A percentile compares a stretch with the other conserved stretches of the same genome.
Evolutionary conservation across 2,113 vertebrate genomes (phyloP).

Genomic region (Chionodraco myersi): DNA sequence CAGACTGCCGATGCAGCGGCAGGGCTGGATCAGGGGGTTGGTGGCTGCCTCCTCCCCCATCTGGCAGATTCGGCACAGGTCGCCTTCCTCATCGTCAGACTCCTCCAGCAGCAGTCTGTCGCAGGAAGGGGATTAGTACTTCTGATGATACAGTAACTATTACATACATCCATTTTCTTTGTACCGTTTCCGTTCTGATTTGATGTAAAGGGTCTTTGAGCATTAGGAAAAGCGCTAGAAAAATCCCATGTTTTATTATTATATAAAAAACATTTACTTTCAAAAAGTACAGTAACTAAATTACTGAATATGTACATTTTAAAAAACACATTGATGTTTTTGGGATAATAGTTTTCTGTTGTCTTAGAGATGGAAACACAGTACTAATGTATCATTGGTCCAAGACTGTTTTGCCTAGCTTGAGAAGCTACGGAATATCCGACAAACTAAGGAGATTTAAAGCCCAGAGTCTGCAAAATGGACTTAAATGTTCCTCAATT

Average conservation of each 20-base stretch:
- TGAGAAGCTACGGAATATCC: neutral
- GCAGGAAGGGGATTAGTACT: neutral
- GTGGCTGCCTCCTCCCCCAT: conserved; percentile 89
- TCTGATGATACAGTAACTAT: neutral
- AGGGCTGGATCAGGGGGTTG: conserved; percentile 95
- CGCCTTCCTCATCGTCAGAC: conserved; percentile 97
- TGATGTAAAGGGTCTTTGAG: too few species aligned
- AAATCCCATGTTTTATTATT: neutral
- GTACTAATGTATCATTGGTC: neutral
- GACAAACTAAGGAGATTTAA: too few species aligned
- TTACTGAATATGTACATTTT: neutral
- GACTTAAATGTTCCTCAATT: too few species aligned
- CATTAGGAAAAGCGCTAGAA: too few species aligned
- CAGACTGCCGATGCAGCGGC: conserved; percentile 95
- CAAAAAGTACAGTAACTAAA: neutral
- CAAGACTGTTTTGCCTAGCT: neutral
- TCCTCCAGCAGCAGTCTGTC: conserved; percentile 94
- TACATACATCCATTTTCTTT: neutral
- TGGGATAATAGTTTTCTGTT: neutral
- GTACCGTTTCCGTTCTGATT: too few species aligned
- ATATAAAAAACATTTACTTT: neutral
- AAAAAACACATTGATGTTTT: neutral
- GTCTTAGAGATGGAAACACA: neutral
- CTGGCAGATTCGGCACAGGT: conserved; percentile 97
- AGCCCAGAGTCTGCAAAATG: too few species aligned